Evolutionary conservation across 2,888 invertebrate genomes (phyloP), one percentile per base, ranked within the genome.

Genomic region (Ectropis crepuscularia): DNA sequence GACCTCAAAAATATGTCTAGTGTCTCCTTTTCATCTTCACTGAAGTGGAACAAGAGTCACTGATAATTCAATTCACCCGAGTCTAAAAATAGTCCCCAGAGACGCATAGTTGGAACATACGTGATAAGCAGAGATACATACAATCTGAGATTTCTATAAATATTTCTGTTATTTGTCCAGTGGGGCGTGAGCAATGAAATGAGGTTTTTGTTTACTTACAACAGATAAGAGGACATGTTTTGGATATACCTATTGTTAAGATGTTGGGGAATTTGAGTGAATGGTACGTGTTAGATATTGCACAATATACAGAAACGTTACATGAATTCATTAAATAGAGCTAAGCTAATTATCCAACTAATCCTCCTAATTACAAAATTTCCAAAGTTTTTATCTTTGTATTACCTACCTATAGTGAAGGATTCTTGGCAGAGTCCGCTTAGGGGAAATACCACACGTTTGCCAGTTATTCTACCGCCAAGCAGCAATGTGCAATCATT

Each of bases 91-190:
- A 78, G 67, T 37, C 6, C 5, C 68, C 59, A 74, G 41, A 72
- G 75, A 74, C 76, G 75, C 67, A 69, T n/a, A 53, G 69, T 64
- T 50, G 55, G 63, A 58, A 51, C 55, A 63, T 63, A 69, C 63
- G 61, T 73, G 74, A 77, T 77, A 75, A 74, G 37, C 55, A 10
- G 45, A 70, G 74, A 78, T 74, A 73, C 72, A 78, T 74, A 73
- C 72, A 65, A 57, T 48, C 67, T 10, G 67, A 70, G 73, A 73
- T 76, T 75, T 79, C 61, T 69, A 74, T 69, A 62, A 61, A 47
- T 63, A 51, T 48, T 54, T 65, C 54, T 66, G 10, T 49, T 63
- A 70, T 74, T 74, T 73, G 66, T 57, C 63, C 46, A 60, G 51
- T 11, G 46, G 57, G 65, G 61, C 51, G 49, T 61, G 63, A 39